phyloP scores from a whole-genome alignment of 2,113 vertebrate species.

The Seriola quinqueradiata region DNA sequence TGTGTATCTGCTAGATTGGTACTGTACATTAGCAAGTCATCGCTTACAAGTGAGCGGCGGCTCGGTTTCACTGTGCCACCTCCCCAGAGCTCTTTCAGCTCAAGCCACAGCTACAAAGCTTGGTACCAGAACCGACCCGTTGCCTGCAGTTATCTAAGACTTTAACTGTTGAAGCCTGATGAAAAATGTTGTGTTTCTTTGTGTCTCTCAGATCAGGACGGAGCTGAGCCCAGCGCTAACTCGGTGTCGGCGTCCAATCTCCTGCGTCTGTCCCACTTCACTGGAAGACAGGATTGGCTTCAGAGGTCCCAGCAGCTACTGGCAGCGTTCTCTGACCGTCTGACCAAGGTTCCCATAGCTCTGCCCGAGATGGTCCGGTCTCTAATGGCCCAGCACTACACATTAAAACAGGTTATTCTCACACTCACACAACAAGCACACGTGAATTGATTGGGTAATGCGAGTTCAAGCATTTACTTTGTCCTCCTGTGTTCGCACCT shows the following conservation, averaged over 20 bases:
- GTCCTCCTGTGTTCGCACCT: not conserved
- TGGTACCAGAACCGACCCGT: too few relatives aligned
- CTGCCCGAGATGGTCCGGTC: conserved; percentile 92
- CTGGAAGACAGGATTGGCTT: conserved; percentile 87
- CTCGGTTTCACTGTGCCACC: too few relatives aligned
- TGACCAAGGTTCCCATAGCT: conserved; percentile 88
- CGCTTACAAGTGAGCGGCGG: too few relatives aligned
- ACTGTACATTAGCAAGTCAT: not conserved
- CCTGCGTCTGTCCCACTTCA: conserved; percentile 89
- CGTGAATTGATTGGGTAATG: not conserved
- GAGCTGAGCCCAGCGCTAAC: conserved; percentile 93
- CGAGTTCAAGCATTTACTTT: not conserved
- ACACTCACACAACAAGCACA: not conserved
- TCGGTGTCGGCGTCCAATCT: conserved; percentile 90
- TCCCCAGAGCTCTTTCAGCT: too few relatives aligned
- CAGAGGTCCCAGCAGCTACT: conserved; percentile 87
- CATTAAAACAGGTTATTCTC: conserved; percentile 89
- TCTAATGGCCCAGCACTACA: conserved; percentile 87
- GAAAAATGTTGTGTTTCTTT: not conserved
- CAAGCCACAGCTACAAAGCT: too few relatives aligned
- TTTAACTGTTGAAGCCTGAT: not conserved
- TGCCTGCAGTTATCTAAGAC: too few relatives aligned
- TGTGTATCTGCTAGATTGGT: not conserved
- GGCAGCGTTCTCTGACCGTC: conserved; percentile 90
- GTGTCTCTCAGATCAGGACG: conserved; percentile 89